phyloP scores from a whole-genome alignment of 2,888 invertebrate species.

The Hermodice carunculata region DNA sequence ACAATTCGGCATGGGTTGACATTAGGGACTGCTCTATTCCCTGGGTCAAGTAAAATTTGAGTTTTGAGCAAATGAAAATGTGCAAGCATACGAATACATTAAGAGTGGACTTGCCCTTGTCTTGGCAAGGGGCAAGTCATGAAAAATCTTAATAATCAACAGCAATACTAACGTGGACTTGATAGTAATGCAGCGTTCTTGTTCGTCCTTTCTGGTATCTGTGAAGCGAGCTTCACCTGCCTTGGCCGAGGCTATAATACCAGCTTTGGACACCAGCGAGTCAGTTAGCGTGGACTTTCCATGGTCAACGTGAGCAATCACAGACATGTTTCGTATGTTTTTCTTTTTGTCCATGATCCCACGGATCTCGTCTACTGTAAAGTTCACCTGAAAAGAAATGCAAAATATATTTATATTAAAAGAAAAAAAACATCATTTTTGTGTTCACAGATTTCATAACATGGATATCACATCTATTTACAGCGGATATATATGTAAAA shows the following conservation, averaged over 20 bases:
- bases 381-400: constrained; percentile 88
- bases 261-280: constrained; percentile 99
- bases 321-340: constrained; percentile 99
- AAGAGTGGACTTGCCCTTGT: not conserved
- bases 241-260: constrained; percentile 98
- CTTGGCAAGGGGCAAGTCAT: not conserved
- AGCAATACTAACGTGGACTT: constrained; percentile 99
- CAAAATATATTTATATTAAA: not conserved
- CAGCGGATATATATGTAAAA: too few species aligned
- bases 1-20: too few species aligned
- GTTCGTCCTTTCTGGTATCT: constrained; percentile 99
- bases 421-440: not conserved
- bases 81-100: not conserved
- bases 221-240: constrained; percentile 99
- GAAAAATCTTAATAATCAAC: too few species aligned
- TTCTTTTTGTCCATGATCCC: constrained; percentile 99
- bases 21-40: too few species aligned
- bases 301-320: constrained; percentile 99
- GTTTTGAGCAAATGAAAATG: not conserved
- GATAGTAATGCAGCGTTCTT: constrained; percentile 99
- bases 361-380: constrained; percentile 99
- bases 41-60: too few species aligned
- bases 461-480: too few species aligned
- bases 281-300: constrained; percentile 99
- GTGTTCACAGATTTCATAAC: too few species aligned